Percentiles rank a stretch among this genome's conserved stretches.
phyloP scores from a whole-genome alignment of 2,888 invertebrate species.

The Sesamia inferens region DNA sequence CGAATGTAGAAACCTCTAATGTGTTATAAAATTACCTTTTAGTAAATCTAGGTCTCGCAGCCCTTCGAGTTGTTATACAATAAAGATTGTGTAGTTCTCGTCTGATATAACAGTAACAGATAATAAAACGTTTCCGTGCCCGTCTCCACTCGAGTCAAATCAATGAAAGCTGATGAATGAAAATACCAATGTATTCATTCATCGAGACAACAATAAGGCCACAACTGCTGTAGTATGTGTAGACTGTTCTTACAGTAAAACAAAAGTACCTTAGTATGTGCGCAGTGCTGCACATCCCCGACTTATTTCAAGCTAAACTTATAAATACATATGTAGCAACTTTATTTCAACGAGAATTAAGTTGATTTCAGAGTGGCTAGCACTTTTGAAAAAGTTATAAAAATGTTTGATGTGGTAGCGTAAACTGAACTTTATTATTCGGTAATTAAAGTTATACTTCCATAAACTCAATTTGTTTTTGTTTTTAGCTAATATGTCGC shows the following conservation, averaged over 20 bases:
- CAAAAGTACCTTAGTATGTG: not conserved
- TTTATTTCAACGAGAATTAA: no score
- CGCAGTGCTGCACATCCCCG: no score
- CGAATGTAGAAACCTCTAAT: not conserved
- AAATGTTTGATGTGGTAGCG: no score
- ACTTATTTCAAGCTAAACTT: no score
- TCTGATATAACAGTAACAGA: constrained; percentile 13
- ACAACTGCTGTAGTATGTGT: not conserved
- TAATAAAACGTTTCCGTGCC: constrained; percentile 11
- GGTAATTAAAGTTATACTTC: no score
- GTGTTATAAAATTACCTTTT: not conserved
- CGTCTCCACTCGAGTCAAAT: constrained; percentile 7
- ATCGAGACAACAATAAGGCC: constrained; percentile 27
- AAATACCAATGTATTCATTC: constrained; percentile 37
- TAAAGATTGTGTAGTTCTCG: not conserved
- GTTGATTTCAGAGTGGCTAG: no score
- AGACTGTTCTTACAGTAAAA: not conserved
- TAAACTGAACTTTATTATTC: no score
- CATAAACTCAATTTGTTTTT: no score
- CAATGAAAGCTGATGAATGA: constrained; percentile 46
- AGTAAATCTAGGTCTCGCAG: not conserved
- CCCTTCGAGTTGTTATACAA: not conserved
- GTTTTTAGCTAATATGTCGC: no score
- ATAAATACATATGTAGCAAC: no score
- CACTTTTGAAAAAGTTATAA: no score